Evolutionary conservation across 2,113 vertebrate species (phyloP), one percentile per base, ranked within the genome.

Genomic region (Connochaetes taurinus): DNA sequence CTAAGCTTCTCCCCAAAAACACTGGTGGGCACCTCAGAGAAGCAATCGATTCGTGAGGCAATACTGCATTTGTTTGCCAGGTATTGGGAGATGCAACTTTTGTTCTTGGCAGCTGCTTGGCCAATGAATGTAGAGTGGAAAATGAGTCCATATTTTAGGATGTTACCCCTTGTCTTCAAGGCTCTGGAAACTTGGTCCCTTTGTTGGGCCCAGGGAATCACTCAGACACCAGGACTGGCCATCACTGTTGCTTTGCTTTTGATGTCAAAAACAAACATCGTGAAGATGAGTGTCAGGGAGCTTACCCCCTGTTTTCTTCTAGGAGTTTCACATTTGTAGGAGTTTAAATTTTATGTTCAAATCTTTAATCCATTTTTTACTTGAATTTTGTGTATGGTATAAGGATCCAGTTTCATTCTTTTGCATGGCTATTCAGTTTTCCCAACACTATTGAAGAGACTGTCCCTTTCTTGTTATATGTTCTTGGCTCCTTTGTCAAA

Each of bases 51-150:
- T 62, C 0, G 1, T 62, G 60, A 62, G 60, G 29, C 29, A 62
- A 15, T 15, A 62, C 60, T 62, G 60, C 6, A 33, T 62, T 62
- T 31, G 29, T 62, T 62, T 62, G 29, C 60, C 29, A 62, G 29
- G 60, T 62, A 31, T 31, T 1, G 0, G 29, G 13, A 31, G 60
- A 62, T 62, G 60, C 0, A 3, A 33, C 14, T 13, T 62, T 62
- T 62, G 60, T 62, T 62, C 29, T 62, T 62, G 14, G 60, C 60
- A 62, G 60, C 13, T 62, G 13, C 13, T 62, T 0, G 3, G 60
- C 60, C 60, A 62, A 62, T 62, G 29, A 62, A 62, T 31, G 60
- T 33, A 62, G 60, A 62, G 29, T 62, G 60, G 60, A 62, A 62
- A 62, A 62, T 62, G 13, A 62, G 60, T 62, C 11, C 6, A 0